Base-by-base conservation (phyloP, 2,888 invertebrate species). In the Drosophila atripex region DNA sequence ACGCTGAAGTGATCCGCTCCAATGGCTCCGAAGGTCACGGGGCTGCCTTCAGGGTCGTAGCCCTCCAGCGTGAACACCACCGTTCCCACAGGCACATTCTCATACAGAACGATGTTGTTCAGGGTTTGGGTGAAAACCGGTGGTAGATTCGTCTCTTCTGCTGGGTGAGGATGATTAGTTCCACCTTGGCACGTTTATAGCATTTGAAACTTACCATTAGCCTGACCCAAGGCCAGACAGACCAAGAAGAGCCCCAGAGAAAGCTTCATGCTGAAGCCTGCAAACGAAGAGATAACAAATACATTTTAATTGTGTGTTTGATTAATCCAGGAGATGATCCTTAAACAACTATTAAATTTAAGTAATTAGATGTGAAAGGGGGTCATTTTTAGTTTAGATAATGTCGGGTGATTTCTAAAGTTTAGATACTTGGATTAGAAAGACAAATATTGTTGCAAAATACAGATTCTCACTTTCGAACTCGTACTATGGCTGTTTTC, bases 1-100 rank as follows among this genome's bases (percentile, higher is more conserved):
- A 97, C 97, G 70, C 93, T 93, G 83, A 97, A 95, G 88, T 95
- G 94, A 90, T 97, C 96, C 3, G 97, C 97, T 25, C 97, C 96
- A 71, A 95, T 94, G 63, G 96, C 93, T 53, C 95, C 95, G 90
- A 93, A 95, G 74, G 92, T 93, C 41, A 94, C 92, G 92, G 94
- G 93, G 32, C 95, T 93, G 47, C 95, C 95, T 89, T 97, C 97
- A 0, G 97, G 97, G 92, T 97, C 97, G 39, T 93, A 93, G 7
- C 96, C 97, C 88, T 95, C 94, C 54, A 97, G 92, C 12, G 92
- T 95, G 91, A 95, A 96, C n/a, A 97, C 95, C 2, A 95, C 92
- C 6, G 94, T 93, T 0, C 97, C 97, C 5, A 97, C 95, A 2
- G 95, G 93, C 8, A 95, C 96, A 88, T 94, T 95, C 92, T 98